Evolutionary conservation across 1,140 invertebrate species (phyloP).

Genomic region (Zaprionus lachaisei): DNA sequence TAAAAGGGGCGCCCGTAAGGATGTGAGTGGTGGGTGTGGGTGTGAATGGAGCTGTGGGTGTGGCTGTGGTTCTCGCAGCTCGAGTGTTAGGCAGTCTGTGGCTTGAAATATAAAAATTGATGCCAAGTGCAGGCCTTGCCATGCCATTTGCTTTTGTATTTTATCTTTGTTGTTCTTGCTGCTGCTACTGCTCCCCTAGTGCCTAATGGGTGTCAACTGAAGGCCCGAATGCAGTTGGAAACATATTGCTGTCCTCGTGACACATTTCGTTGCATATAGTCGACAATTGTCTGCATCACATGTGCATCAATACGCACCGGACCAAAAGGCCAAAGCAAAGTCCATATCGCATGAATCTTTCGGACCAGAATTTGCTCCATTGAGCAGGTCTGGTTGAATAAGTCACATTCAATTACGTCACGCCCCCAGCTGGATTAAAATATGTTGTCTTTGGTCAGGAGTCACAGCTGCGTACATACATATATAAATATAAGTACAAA

Average conservation of each 20-base stretch:
- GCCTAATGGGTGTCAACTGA: constrained; percentile 74
- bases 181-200: background rate
- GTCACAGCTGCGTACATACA: background rate
- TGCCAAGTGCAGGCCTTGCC: constrained; percentile 76
- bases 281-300: constrained; percentile 67
- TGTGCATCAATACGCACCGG: constrained; percentile 72
- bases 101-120: constrained; percentile 82
- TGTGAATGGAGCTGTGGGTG: constrained; percentile 8
- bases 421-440: background rate
- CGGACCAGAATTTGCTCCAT: constrained; percentile 59
- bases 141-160: constrained; percentile 61
- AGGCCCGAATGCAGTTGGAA: constrained; percentile 73
- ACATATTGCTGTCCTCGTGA: constrained; percentile 59
- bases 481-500: background rate
- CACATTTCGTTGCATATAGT: background rate
- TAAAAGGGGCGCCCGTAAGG: background rate
- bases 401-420: constrained; percentile 71
- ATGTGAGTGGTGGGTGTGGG: background rate
- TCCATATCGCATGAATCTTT: constrained; percentile 67
- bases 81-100: constrained; percentile 74
- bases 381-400: constrained; percentile 40
- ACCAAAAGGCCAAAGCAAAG: constrained; percentile 55
- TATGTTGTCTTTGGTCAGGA: background rate
- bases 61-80: constrained; percentile 42
- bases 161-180: constrained; percentile 17